Evolutionary conservation across 1,140 invertebrate genomes (phyloP).

Genomic region (Drosophila littoralis): DNA sequence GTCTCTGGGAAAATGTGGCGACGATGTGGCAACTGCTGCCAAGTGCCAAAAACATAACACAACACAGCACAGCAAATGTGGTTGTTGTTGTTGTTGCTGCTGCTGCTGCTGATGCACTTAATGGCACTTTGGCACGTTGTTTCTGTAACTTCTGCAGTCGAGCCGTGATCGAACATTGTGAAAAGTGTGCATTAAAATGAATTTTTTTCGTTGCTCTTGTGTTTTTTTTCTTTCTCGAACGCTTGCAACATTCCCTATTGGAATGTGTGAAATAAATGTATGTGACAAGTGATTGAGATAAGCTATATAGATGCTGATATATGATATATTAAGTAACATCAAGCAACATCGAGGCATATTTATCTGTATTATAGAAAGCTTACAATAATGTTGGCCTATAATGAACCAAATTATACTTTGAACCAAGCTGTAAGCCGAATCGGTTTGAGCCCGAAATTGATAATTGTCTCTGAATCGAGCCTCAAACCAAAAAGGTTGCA

Average conservation of each 20-base stretch:
- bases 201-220: constrained; percentile 26
- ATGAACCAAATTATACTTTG: no score
- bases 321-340: no score
- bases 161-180: constrained; percentile 75
- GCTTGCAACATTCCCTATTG: constrained; percentile 60
- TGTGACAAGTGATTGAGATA: neutral
- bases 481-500: no score
- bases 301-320: neutral
- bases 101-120: constrained; percentile 68
- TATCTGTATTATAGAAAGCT: no score
- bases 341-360: no score
- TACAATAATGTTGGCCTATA: no score
- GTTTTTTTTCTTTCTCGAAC: constrained; percentile 5
- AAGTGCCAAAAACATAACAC: constrained; percentile 81
- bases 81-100: constrained; percentile 22
- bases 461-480: no score
- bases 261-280: constrained; percentile 44
- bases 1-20: constrained; percentile 80
- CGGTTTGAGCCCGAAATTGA: no score
- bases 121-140: constrained; percentile 65
- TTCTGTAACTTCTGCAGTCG: constrained; percentile 44
- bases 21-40: constrained; percentile 76
- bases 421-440: no score
- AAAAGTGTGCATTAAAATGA: constrained; percentile 72
- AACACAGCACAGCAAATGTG: constrained; percentile 54